phyloP scores from a whole-genome alignment of 1,140 invertebrate genomes.

The Panagrolaimus sp. region DNA sequence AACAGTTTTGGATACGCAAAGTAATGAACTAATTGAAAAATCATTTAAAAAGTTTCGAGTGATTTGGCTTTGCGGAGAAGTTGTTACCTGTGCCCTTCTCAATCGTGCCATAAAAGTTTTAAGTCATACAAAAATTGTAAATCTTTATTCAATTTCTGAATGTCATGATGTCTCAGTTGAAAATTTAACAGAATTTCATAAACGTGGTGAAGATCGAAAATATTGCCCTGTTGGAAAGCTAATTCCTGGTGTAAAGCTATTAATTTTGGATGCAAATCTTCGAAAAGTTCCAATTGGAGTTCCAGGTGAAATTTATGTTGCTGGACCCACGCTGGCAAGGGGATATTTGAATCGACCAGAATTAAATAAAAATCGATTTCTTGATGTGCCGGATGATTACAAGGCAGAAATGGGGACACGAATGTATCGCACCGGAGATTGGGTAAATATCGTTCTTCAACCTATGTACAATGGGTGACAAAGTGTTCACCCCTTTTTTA shows the following conservation, averaged over 20 bases:
- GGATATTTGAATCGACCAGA: conserved; percentile 63
- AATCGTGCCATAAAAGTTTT: conserved; percentile 58
- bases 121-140: conserved; percentile 59
- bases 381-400: conserved; percentile 49
- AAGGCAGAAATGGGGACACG: conserved; percentile 43
- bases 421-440: conserved; percentile 60
- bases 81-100: conserved; percentile 60
- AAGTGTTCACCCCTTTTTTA: no score
- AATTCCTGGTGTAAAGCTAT: conserved; percentile 60
- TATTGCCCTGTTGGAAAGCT: conserved; percentile 61
- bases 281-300: conserved; percentile 61
- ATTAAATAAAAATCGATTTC: conserved; percentile 60
- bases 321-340: conserved; percentile 61
- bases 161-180: conserved; percentile 60
- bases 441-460: no score
- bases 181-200: conserved; percentile 57
- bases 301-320: conserved; percentile 62
- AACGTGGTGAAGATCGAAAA: conserved; percentile 47
- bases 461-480: no score
- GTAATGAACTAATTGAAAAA: conserved; percentile 22
- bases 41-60: conserved; percentile 47
- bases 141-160: conserved; percentile 59
- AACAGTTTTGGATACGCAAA: conserved; percentile 58
- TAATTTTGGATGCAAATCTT: conserved; percentile 60
- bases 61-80: conserved; percentile 61